phyloP scores from a whole-genome alignment of 2,888 invertebrate species.

The Nipponacmea schrenckii region DNA sequence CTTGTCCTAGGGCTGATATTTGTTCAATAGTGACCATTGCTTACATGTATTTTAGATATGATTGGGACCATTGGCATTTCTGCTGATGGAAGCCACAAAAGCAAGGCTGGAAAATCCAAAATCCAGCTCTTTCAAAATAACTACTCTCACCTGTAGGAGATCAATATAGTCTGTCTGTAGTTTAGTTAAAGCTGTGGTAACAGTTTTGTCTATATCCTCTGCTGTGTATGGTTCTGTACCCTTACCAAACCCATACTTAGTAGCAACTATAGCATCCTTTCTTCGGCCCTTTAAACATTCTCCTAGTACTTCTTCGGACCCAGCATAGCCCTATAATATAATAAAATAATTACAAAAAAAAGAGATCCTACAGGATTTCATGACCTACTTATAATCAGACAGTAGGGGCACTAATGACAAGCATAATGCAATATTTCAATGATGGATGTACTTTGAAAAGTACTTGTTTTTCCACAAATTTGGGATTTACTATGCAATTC shows the following conservation, averaged over 20 bases:
- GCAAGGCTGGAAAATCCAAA: neutral
- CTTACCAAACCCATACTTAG: conserved; percentile 60
- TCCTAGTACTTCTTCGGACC: conserved; percentile 61
- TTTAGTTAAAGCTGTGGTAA: conserved; percentile 48
- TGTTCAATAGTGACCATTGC: no score
- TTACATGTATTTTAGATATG: no score
- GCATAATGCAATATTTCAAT: no score
- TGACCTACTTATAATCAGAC: no score
- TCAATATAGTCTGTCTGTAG: conserved; percentile 62
- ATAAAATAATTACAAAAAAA: neutral
- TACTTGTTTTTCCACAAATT: no score
- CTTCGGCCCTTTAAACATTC: conserved; percentile 55
- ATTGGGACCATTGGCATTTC: no score
- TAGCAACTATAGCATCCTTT: conserved; percentile 57
- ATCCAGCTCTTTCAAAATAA: no score
- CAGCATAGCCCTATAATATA: conserved; percentile 55
- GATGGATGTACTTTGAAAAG: no score
- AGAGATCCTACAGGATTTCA: no score
- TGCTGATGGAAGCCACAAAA: neutral
- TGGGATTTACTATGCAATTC: no score
- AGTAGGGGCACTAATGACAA: no score
- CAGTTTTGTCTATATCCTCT: conserved; percentile 57
- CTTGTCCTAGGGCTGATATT: no score
- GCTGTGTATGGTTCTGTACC: conserved; percentile 54
- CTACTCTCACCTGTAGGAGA: conserved; percentile 54